These are phyloP conservation scores for Anseranas semipalmata DNA, from an alignment of 2,113 vertebrate species.

Conservation along the genomic window DNA sequence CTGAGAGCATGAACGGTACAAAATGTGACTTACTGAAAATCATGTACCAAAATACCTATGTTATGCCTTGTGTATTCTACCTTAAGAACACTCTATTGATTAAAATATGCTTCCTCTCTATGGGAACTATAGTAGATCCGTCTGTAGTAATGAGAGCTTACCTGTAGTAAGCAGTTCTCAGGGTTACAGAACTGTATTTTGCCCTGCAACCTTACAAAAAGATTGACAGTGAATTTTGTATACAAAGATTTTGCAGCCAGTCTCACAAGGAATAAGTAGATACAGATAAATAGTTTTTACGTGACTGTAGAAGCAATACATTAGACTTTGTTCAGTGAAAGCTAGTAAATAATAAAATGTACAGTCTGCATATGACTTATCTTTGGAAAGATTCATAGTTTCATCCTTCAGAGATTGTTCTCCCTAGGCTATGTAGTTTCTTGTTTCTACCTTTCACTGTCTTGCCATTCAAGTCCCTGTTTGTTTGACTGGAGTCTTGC, in stretches of 20 bases:
- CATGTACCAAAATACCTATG: neutral
- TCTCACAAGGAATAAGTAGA: neutral
- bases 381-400: neutral
- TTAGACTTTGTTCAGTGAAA: neutral
- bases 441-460: neutral
- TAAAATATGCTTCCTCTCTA: neutral
- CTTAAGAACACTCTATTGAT: neutral
- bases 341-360: neutral
- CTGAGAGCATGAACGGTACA: neutral
- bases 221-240: neutral
- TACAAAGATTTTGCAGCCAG: neutral
- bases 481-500: neutral
- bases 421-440: neutral
- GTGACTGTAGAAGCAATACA: neutral
- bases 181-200: neutral
- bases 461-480: neutral
- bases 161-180: neutral
- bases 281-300: neutral
- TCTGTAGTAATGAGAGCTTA: neutral
- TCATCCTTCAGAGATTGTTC: neutral
- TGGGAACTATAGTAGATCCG: neutral
- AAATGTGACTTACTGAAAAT: neutral
- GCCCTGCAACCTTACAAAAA: neutral
- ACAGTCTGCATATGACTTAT: neutral
- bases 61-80: neutral